These are phyloP conservation scores for Malacoraja senta DNA, from an alignment of 2,797 vertebrate species.

Conservation along the genomic window DNA sequence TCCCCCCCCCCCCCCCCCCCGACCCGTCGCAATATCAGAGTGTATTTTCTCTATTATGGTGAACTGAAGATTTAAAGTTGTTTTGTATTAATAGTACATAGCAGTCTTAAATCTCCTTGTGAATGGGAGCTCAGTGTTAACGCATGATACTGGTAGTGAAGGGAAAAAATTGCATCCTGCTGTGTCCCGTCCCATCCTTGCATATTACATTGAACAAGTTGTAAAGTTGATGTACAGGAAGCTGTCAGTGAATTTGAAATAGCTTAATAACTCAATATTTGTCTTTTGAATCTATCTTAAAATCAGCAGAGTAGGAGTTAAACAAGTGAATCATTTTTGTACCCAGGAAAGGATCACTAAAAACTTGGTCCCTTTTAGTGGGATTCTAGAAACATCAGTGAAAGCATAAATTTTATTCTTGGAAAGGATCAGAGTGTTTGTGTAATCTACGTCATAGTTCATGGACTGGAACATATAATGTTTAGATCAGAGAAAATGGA, in stretches of 20 bases:
- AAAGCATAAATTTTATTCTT: not conserved
- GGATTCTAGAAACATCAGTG: not conserved
- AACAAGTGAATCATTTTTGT: not conserved
- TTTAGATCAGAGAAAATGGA: conserved; percentile 13
- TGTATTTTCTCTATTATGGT: not conserved
- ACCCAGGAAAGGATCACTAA: not conserved
- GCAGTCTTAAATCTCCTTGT: not conserved
- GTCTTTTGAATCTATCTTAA: no score
- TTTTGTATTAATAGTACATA: not conserved
- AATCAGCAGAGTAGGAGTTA: not conserved
- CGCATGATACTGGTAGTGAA: not conserved
- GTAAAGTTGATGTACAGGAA: not conserved
- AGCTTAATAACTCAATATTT: no score
- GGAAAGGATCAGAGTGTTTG: not conserved
- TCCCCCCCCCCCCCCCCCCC: no score
- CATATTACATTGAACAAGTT: not conserved
- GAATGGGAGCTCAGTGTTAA: not conserved
- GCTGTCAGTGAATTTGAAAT: not conserved
- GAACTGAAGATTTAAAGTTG: not conserved
- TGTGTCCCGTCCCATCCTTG: not conserved
- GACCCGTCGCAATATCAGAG: not conserved
- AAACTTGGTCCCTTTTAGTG: not conserved
- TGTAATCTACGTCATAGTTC: not conserved
- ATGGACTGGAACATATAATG: not conserved
- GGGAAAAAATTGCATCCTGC: not conserved